phyloP scores from a whole-genome alignment of 2,113 vertebrate genomes.

The Cygnus buccinator region DNA sequence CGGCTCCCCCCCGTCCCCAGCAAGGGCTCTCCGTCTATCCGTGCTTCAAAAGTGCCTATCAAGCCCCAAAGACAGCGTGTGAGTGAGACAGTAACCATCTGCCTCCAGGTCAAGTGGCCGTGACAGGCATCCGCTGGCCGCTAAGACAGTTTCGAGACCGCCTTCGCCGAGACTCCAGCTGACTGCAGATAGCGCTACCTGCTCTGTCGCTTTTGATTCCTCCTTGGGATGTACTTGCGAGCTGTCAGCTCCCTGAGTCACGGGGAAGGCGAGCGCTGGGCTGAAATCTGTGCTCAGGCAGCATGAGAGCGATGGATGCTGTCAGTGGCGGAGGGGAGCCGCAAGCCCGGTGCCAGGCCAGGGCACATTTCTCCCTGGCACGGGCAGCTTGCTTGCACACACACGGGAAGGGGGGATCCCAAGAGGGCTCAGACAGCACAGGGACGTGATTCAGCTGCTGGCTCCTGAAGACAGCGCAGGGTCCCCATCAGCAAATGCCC shows the following conservation, averaged over 20 bases:
- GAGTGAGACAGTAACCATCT: constrained; percentile 33
- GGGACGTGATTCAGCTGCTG: not conserved
- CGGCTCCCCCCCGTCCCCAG: not conserved
- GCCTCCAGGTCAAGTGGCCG: constrained; percentile 41
- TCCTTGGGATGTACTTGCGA: constrained; percentile 49
- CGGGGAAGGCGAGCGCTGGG: fast-evolving
- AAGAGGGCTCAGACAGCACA: not conserved
- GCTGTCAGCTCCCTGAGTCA: constrained; percentile 13
- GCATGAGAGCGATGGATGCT: not conserved
- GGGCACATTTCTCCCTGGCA: not conserved
- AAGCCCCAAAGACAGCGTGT: not conserved
- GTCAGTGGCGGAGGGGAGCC: not conserved
- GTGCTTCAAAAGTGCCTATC: not conserved
- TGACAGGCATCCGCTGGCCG: constrained; percentile 26
- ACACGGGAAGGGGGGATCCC: fast-evolving
- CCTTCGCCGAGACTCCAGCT: not conserved
- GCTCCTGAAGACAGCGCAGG: not conserved
- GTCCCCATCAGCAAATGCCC: not conserved
- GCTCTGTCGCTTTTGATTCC: not conserved
- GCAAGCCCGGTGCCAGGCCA: not conserved
- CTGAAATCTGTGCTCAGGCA: not conserved
- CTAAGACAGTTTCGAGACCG: not conserved
- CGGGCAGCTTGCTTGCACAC: fast-evolving
- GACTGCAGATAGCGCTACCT: not conserved
- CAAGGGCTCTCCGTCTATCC: fast-evolving